A percentile compares a stretch with the other conserved stretches of the same genome.
Evolutionary conservation across 2,888 invertebrate genomes (phyloP).

Genomic region (Oxytorus armatus): DNA sequence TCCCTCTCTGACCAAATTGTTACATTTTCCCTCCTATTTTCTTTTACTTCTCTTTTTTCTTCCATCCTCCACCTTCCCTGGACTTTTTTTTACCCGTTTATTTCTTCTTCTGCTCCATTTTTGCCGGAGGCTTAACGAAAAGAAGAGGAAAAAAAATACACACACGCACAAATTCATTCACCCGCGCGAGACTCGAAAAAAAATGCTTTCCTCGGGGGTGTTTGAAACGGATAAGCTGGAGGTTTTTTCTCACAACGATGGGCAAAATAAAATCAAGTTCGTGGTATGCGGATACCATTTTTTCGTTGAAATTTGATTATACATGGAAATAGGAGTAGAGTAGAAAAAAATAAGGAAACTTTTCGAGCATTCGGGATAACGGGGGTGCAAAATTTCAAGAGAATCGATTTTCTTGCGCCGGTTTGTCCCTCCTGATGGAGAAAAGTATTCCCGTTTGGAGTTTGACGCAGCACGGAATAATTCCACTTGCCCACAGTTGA

Average conservation of each 20-base stretch:
- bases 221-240: not conserved
- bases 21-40: slow-evolving; percentile 70
- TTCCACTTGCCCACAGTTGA: slow-evolving; percentile 27
- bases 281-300: slow-evolving; percentile 1
- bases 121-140: slow-evolving; percentile 7
- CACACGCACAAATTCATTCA: slow-evolving; percentile 11
- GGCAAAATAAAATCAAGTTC: not conserved
- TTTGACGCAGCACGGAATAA: slow-evolving; percentile 11
- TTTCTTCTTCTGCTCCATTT: slow-evolving; percentile 38
- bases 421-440: not conserved
- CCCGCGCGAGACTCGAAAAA: slow-evolving; percentile 10
- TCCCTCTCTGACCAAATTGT: slow-evolving; percentile 74
- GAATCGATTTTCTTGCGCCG: not conserved
- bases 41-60: slow-evolving; percentile 24
- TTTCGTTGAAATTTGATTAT: not conserved
- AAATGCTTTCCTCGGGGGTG: not conserved
- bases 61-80: slow-evolving; percentile 52
- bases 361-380: slow-evolving; percentile 5
- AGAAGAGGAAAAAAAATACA: slow-evolving; percentile 9
- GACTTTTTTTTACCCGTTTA: slow-evolving; percentile 66
- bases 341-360: not conserved
- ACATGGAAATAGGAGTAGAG: not conserved
- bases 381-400: not conserved
- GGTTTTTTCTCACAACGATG: not conserved
- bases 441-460: not conserved